Base-by-base conservation (phyloP, 2,888 invertebrate genomes). In the Andrena fulva region DNA sequence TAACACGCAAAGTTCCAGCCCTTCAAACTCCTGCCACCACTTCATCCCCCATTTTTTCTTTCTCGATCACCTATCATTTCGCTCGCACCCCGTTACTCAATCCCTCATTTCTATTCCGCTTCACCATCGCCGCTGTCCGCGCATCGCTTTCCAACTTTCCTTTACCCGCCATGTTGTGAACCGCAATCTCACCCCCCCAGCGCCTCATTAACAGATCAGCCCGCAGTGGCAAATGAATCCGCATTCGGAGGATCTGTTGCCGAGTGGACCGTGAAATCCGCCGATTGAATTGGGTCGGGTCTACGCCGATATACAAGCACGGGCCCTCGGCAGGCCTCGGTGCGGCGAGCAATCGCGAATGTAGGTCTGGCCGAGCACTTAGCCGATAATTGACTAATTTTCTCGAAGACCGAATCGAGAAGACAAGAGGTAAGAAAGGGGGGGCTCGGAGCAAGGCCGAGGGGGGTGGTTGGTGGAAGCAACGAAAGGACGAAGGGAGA, bases 341-440 rank as follows among this genome's bases (percentile, higher is more conserved):
- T 75, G 42, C 16, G 85, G 85, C 76, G 82, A 89, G 87, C 88
- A 89, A 91, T 87, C 87, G 86, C 62, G 89, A 87, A 90, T 90
- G 85, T 90, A 91, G 91, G 91, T 91, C 91, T 91, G 89, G 90
- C 90, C 91, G 89, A 91, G 93, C 93, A 93, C 93, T 93, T 93
- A 93, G 91, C 89, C 86, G 91, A 92, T 93, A 93, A 93, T 93
- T 93, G 92, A 93, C 87, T 92, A 93, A 93, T 93, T 93, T 92
- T 89, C 90, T 88, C 87, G 89, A 92, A 93, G 92, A 92, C 91
- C 91, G 91, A 91, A 92, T 91, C 87, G 90, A 77, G 86, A 84
- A 87, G 86, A 81, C 87, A 80, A 80, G 81, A 77, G 70, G 73
- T 80, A 74, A 83, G 81, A 81, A 70, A 50, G 69, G 33, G 50